These are phyloP conservation scores for Calliopsis andreniformis DNA, from an alignment of 1,140 invertebrate genomes.

Conservation along the genomic window DNA sequence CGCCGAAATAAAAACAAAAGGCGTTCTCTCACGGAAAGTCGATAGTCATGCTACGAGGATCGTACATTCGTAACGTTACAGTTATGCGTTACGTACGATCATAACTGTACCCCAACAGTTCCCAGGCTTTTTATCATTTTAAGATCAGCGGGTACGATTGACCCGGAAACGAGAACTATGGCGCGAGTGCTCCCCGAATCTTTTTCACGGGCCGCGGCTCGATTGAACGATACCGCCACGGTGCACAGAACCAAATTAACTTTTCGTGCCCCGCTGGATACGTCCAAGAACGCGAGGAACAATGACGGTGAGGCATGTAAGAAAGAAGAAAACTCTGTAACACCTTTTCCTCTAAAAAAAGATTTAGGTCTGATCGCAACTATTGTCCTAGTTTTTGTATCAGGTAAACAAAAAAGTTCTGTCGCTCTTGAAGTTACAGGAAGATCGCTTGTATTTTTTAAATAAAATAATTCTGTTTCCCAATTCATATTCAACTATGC, in stretches of 20 bases:
- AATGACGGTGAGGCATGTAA: neutral
- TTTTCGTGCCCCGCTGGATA: no score
- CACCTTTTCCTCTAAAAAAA: no score
- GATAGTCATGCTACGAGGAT: constrained; percentile 19
- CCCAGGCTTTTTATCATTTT: constrained; percentile 60
- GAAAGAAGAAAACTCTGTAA: no score
- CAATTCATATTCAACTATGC: no score
- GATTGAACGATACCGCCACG: constrained; percentile 7
- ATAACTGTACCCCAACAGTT: constrained; percentile 66
- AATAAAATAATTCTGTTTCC: no score
- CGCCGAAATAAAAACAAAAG: neutral
- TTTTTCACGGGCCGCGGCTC: constrained; percentile 2
- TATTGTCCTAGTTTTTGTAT: no score
- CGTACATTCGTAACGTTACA: constrained; percentile 61
- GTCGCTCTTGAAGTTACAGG: no score
- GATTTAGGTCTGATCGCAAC: no score
- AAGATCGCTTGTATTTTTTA: no score
- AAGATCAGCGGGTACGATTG: constrained; percentile 47
- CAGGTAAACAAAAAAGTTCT: no score
- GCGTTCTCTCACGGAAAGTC: neutral
- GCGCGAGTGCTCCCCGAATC: constrained; percentile 10
- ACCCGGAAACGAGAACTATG: constrained; percentile 39
- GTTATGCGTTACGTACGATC: constrained; percentile 55
- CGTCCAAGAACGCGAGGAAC: no score
- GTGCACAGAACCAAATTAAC: constrained; percentile 7